Evolutionary conservation across 2,888 invertebrate genomes (phyloP).

Genomic region (Athalia circularis): DNA sequence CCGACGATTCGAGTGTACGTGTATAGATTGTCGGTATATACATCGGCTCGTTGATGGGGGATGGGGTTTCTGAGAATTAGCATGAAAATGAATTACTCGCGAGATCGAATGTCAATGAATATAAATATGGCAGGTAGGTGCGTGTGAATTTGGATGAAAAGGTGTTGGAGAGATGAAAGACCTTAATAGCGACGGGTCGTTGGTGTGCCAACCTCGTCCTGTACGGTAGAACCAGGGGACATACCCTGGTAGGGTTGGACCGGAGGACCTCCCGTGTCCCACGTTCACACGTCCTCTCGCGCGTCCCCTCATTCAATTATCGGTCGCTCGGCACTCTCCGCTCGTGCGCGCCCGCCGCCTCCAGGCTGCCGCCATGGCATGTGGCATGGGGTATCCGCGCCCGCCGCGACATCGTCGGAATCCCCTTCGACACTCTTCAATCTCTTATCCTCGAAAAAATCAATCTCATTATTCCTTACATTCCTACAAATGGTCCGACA

Average conservation of each 20-base stretch:
- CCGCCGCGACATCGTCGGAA: constrained; percentile 33
- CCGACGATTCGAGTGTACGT: not conserved
- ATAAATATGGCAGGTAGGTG: constrained; percentile 53
- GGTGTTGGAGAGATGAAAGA: constrained; percentile 54
- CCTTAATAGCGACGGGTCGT: constrained; percentile 58
- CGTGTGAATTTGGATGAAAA: constrained; percentile 48
- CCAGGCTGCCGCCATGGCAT: not conserved
- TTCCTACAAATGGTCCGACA: constrained; percentile 47
- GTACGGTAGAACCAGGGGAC: constrained; percentile 48
- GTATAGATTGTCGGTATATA: not conserved
- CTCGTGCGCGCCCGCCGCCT: constrained; percentile 28
- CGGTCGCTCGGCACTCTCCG: constrained; percentile 54
- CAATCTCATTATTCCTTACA: constrained; percentile 43
- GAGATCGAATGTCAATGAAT: constrained; percentile 56
- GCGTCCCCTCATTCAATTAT: constrained; percentile 67
- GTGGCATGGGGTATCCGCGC: constrained; percentile 12
- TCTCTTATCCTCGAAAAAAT: constrained; percentile 38
- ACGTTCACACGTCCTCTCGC: constrained; percentile 36
- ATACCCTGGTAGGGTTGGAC: not conserved
- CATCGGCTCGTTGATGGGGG: not conserved
- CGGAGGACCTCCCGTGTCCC: constrained; percentile 34
- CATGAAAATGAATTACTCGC: constrained; percentile 31
- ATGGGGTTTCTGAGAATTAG: constrained; percentile 1
- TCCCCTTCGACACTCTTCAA: constrained; percentile 51
- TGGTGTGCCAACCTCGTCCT: constrained; percentile 63